Base-by-base conservation (phyloP, 1,140 invertebrate genomes). In the Drosophila carrolli region DNA sequence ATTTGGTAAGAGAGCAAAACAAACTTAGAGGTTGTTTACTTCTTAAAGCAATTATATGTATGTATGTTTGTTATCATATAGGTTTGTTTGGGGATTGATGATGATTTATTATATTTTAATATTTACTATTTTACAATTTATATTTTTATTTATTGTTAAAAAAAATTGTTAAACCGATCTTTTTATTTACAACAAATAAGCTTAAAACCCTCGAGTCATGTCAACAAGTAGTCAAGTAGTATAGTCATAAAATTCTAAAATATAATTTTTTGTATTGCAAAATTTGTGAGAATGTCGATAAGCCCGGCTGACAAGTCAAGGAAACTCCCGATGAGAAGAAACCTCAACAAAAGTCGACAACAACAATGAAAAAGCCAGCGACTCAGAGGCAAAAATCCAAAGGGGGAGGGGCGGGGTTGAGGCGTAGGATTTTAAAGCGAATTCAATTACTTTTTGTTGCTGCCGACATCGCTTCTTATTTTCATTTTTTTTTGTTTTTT, bases 361-460 rank as follows among this genome's bases (percentile, higher is more conserved):
- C 60, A 46, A 70, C 59, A 50, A 58, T 75, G 53, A 54, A 51
- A 50, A 51, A 51, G 48, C 48, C 48, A 51, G 48, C 48, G 29
- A 32, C 48, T 35, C 8, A 51, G 48, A 35, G 11, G 48, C 29
- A 54, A 57, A 37, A 43, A 37, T 32, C 4, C 37, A 32, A 32
- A 32, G 29, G 29, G 29, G 29, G 29, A 32, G 29, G 6, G 29
- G 51, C 9, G 38, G 47, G 32, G 32, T 7, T 6, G 51, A 47
- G 67, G 48, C 59, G 78, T 70, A 82, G 82, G 84, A 77, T 88
- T 89, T 89, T 89, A 89, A 90, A 85, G 85, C 77, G 84, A 89
- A 89, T 89, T 89, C 84, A 89, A 89, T 89, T 89, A 89, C 85
- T 84, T 89, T 83, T 88, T 80, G 83, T 89, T 79, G 82, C 65